Conservation (phyloP, 2,113 vertebrate genomes). For the Lepisosteus osseus region DNA sequence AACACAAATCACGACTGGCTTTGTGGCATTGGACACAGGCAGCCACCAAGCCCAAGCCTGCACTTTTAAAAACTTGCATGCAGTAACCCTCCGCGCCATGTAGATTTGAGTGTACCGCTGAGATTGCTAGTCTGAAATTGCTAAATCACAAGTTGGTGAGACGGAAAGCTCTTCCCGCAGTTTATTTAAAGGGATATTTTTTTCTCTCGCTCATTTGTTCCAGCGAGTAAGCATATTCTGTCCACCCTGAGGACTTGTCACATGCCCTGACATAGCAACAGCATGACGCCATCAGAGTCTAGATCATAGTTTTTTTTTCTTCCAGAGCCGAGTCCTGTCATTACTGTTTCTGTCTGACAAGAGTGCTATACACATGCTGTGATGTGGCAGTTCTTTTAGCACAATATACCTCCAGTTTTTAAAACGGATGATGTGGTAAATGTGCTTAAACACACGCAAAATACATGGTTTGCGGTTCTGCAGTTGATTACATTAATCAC, state of each 20-base stretch:
- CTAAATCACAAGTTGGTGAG: constrained; percentile 17
- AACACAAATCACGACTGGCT: neutral
- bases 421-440: no score
- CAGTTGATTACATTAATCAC: no score
- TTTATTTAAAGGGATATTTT: neutral
- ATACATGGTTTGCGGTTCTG: no score
- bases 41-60: neutral
- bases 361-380: no score
- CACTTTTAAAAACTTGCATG: neutral
- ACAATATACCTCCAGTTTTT: no score
- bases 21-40: constrained; percentile 13
- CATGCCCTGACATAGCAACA: no score
- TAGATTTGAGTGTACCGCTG: constrained; percentile 13
- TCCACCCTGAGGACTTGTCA: neutral
- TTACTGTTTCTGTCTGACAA: no score
- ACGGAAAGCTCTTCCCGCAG: constrained; percentile 1
- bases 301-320: no score
- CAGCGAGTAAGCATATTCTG: constrained; percentile 7
- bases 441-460: no score
- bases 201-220: neutral
- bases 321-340: no score
- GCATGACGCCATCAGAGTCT: no score
- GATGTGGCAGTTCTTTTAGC: no score
- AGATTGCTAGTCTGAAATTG: constrained; percentile 7
- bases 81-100: neutral